phyloP scores from a whole-genome alignment of 2,797 vertebrate species.

The Sus cebifrons region DNA sequence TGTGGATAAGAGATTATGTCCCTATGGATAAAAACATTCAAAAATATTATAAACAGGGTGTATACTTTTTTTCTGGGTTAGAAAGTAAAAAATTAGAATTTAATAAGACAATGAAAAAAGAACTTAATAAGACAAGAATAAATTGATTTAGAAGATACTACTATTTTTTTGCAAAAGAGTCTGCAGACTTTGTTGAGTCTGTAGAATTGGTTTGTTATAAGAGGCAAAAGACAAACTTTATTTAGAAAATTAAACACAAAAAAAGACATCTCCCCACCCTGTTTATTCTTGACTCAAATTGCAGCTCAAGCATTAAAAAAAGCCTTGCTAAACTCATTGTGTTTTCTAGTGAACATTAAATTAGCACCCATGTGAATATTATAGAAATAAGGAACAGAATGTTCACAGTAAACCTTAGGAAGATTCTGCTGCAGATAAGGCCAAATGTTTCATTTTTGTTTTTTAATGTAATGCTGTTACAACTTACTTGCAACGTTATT shows the following conservation, averaged over 20 bases:
- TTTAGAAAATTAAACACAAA: constrained; percentile 86
- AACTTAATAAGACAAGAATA: constrained; percentile 14
- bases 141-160: constrained; percentile 57
- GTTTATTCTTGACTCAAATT: constrained; percentile 81
- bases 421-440: constrained; percentile 89
- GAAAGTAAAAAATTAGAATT: constrained; percentile 40
- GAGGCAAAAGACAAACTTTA: constrained; percentile 83
- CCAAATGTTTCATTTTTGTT: constrained; percentile 89
- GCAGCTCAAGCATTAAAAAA: constrained; percentile 77
- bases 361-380: constrained; percentile 85
- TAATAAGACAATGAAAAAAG: not conserved
- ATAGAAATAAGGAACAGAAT: constrained; percentile 85
- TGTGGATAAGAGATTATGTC: not conserved
- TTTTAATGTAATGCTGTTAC: constrained; percentile 89
- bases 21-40: constrained; percentile 19
- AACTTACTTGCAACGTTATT: constrained; percentile 90
- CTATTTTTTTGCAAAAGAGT: not conserved
- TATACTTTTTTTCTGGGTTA: constrained; percentile 36
- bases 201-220: constrained; percentile 70
- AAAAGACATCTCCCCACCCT: constrained; percentile 74
- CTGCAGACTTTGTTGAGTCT: constrained; percentile 65
- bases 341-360: constrained; percentile 83
- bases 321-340: constrained; percentile 79
- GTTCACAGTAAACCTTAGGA: constrained; percentile 82
- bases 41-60: not conserved